These are phyloP conservation scores for Meteorus sp. DNA, from an alignment of 1,140 invertebrate genomes.

Conservation along the genomic window DNA sequence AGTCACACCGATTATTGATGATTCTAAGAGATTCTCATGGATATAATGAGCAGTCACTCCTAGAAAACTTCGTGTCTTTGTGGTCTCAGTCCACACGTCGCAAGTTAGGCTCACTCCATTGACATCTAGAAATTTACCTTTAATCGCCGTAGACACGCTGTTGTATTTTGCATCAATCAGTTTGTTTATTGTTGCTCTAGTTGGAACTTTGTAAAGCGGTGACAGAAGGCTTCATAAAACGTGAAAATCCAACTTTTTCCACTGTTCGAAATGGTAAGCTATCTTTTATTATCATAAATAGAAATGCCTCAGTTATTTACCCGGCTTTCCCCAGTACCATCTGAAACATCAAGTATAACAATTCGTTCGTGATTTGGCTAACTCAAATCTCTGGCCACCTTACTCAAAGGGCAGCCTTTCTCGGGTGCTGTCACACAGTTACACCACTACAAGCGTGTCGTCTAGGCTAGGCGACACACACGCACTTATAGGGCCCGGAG, in stretches of 20 bases:
- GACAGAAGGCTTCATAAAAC: not conserved
- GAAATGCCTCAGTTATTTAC: not conserved
- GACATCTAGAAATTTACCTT: not conserved
- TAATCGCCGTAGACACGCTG: not conserved
- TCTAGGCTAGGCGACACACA: too few relatives aligned
- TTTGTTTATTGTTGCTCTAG: not conserved
- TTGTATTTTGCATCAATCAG: not conserved
- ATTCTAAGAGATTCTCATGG: not conserved
- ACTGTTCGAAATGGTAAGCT: not conserved
- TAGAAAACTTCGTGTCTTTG: conserved; percentile 1
- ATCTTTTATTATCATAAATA: not conserved
- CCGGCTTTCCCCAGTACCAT: not conserved
- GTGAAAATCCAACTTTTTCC: not conserved
- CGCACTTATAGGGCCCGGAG: too few relatives aligned
- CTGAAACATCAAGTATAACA: not conserved
- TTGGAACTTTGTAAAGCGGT: not conserved
- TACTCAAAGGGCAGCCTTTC: too few relatives aligned
- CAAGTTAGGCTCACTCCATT: not conserved
- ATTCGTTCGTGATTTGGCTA: too few relatives aligned
- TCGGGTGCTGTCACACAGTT: too few relatives aligned
- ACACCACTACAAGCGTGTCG: too few relatives aligned
- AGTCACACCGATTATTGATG: not conserved
- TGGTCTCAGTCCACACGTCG: not conserved
- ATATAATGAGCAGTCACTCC: conserved; percentile 3
- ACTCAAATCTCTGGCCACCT: too few relatives aligned